A percentile compares a stretch with the other conserved stretches of the same genome.
Conservation (phyloP, 1,140 invertebrate genomes). For the Bombus balteatus region DNA sequence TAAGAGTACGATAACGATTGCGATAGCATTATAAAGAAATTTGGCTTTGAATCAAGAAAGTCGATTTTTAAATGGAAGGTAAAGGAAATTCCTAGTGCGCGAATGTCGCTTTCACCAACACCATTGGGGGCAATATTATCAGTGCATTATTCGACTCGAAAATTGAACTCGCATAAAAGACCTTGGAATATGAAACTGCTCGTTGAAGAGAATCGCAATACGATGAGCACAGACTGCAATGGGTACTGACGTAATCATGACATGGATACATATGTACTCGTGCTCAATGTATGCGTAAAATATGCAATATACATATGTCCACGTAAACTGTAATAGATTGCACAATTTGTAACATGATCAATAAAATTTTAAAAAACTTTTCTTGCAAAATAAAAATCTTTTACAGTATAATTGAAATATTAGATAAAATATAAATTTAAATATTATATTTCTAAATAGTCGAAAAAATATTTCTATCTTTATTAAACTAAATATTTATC, state of each 20-base stretch:
- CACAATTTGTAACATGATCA: neutral
- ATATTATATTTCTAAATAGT: neutral
- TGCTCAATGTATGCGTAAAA: neutral
- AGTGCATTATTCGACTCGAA: conserved; percentile 28
- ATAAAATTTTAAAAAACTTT: neutral
- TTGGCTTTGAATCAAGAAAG: neutral
- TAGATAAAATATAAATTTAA: neutral
- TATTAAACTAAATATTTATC: neutral
- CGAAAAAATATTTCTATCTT: neutral
- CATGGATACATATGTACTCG: conserved; percentile 20
- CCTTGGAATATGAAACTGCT: conserved; percentile 63
- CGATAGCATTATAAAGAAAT: conserved; percentile 5
- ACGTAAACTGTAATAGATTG: neutral
- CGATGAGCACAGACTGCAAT: conserved; percentile 59
- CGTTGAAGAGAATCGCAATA: conserved; percentile 62
- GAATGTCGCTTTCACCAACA: neutral
- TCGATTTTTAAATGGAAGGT: conserved; percentile 9
- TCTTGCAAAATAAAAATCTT: neutral
- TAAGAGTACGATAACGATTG: neutral
- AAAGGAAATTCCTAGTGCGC: neutral
- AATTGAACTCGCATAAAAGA: conserved; percentile 48
- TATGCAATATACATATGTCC: neutral
- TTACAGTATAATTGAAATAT: neutral
- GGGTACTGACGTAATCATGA: conserved; percentile 62
- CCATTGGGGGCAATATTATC: neutral